Evolutionary conservation across 2,113 vertebrate species (phyloP).

Genomic region (Danio rerio): GRCz12tu NC_133193.1:515501-516000

Average conservation of each 20-base stretch:
- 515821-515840: background rate
- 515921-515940: too few relatives aligned
- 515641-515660: background rate
- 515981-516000: too few relatives aligned
- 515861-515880: too few relatives aligned
- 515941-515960: too few relatives aligned
- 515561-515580: too few relatives aligned
- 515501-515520: background rate
- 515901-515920: too few relatives aligned
- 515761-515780: constrained; percentile 6
- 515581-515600: too few relatives aligned
- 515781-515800: constrained; percentile 21
- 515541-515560: too few relatives aligned
- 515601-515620: background rate
- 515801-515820: background rate
- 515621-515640: background rate
- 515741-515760: background rate
- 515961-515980: too few relatives aligned
- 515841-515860: too few relatives aligned
- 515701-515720: constrained; percentile 43
- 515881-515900: too few relatives aligned
- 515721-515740: constrained; percentile 11
- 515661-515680: constrained; percentile 18
- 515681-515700: constrained; percentile 28
- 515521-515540: too few relatives aligned